These are phyloP conservation scores for Nemapogon koenigi DNA, from an alignment of 2,888 invertebrate species.

Conservation along the genomic window DNA sequence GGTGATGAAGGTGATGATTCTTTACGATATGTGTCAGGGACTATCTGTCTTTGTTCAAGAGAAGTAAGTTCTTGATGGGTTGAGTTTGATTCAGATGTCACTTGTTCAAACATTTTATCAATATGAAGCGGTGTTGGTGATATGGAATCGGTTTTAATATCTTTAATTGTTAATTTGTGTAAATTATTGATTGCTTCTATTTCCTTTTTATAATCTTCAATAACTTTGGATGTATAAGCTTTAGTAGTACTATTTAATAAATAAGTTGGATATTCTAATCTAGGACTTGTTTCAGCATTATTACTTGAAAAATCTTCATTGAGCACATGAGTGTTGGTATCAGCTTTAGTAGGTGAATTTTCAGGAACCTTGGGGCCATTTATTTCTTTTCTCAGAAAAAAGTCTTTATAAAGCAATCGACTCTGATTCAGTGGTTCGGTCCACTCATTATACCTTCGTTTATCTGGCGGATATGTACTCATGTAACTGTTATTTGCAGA, in stretches of 20 bases:
- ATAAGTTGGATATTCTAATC: conserved; percentile 45
- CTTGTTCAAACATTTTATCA: conserved; percentile 49
- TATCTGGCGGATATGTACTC: conserved; percentile 29
- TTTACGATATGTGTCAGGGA: too few species aligned
- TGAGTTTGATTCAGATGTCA: conserved; percentile 21
- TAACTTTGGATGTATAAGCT: conserved; percentile 58
- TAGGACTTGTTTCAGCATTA: conserved; percentile 19
- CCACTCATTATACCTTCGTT: conserved; percentile 30
- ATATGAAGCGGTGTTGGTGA: conserved; percentile 51
- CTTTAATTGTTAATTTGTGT: conserved; percentile 53
- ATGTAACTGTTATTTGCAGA: conserved; percentile 29
- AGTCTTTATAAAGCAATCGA: conserved; percentile 52
- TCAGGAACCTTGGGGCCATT: conserved; percentile 41
- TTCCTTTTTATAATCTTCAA: conserved; percentile 60
- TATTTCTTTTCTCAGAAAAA: conserved; percentile 49
- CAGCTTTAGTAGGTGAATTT: conserved; percentile 37
- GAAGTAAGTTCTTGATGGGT: conserved; percentile 22
- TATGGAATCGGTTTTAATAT: conserved; percentile 48
- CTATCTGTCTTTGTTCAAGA: too few species aligned
- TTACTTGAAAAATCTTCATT: conserved; percentile 18
- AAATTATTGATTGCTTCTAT: conserved; percentile 53
- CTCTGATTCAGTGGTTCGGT: conserved; percentile 48
- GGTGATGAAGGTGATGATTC: conserved; percentile 19
- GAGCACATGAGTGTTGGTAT: conserved; percentile 17
- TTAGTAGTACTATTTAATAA: conserved; percentile 50